phyloP scores from a whole-genome alignment of 2,888 invertebrate genomes.

The Orthonychiurus folsomi region DNA sequence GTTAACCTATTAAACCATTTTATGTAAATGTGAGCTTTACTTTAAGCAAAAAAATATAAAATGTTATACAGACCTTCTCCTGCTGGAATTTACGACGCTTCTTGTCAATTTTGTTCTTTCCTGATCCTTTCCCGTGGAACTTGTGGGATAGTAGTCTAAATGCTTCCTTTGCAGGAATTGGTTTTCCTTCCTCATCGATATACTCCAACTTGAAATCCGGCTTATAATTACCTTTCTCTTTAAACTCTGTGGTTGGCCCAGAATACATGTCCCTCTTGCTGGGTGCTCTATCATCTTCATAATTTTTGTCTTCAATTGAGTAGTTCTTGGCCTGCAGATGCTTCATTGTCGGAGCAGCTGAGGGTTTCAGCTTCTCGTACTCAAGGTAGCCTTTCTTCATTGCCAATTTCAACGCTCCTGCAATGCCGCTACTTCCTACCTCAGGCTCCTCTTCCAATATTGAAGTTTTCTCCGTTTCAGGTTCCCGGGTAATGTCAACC shows the following conservation, averaged over 20 bases:
- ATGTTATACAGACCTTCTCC: conserved; percentile 59
- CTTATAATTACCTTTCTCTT: conserved; percentile 79
- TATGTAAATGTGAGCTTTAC: too few species aligned
- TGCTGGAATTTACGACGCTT: conserved; percentile 88
- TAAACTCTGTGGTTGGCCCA: conserved; percentile 84
- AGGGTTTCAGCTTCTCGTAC: conserved; percentile 63
- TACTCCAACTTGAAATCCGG: conserved; percentile 94
- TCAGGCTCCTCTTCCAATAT: conserved; percentile 88
- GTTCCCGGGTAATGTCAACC: conserved; percentile 47
- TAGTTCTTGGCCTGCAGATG: conserved; percentile 71
- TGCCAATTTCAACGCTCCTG: conserved; percentile 80
- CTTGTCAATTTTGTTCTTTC: conserved; percentile 96
- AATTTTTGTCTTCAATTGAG: conserved; percentile 67
- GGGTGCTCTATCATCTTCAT: conserved; percentile 69
- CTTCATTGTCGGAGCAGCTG: conserved; percentile 56
- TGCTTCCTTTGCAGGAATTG: conserved; percentile 89
- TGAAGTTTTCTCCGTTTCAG: conserved; percentile 50
- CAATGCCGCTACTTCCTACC: conserved; percentile 73
- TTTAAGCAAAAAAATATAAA: conserved; percentile 2
- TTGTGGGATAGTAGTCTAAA: conserved; percentile 85
- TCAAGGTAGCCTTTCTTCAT: conserved; percentile 90
- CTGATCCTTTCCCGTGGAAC: conserved; percentile 98
- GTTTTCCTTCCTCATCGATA: conserved; percentile 89
- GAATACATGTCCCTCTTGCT: conserved; percentile 62
- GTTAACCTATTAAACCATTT: not conserved